Base-by-base conservation (phyloP, 1,140 invertebrate genomes). In the Drosophila repleta region DNA sequence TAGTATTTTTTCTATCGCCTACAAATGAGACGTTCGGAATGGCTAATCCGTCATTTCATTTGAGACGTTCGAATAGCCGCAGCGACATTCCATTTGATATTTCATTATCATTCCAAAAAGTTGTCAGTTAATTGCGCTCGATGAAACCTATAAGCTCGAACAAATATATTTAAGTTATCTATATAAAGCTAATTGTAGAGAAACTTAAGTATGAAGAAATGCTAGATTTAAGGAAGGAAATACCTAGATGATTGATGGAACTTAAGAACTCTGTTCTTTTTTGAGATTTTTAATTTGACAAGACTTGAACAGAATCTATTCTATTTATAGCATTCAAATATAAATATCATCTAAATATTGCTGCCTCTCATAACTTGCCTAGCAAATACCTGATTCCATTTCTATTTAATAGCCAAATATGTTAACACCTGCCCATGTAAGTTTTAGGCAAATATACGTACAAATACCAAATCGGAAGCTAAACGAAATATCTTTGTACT, bases 1-100 rank as follows among this genome's bases (percentile, higher is more conserved):
- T 29, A 29, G 3, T 35, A 13, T 18, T 29, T 57, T 17, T 43
- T 26, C 24, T 45, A 11, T 57, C 45, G 39, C 20, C 48, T 13
- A 52, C 46, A 63, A 53, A 63, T 62, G 11, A 52, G 21, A 39
- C 13, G 17, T 26, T 52, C 35, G 43, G 43, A 41, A 37, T 35
- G 24, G 48, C 35, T 63, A 20, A 53, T 43, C 21, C 49, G 61
- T 43, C 49, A 55, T 53, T 55, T 51, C 24, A n/a, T 26, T 41
- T 51, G 20, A 51, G 11, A 35, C n/a, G n/a, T 21, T 51, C 32
- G 56, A 52, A 15, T 41, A 18, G 60, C n/a, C 49, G n/a, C 51
- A 52, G n/a, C 60, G 60, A 29, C 60, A 64, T 55, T 64, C 61
- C 37, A 26, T 20, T 57, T 43, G 4, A 32, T 63, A 43, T 41